Conservation (phyloP, 2,888 invertebrate species). For the Branchinecta sandiegonensis region DNA sequence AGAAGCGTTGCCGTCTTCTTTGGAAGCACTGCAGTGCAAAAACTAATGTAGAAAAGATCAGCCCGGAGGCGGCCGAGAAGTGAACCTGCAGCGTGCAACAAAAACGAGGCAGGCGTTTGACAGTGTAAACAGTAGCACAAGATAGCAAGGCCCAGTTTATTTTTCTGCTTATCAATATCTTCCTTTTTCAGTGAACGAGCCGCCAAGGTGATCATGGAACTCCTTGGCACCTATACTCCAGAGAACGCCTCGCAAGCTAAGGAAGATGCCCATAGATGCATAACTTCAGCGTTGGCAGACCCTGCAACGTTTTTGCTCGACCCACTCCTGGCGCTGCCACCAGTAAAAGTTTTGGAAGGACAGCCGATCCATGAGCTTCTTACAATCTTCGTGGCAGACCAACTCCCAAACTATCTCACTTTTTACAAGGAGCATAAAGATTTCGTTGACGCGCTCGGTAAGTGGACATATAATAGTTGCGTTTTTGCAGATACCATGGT, state of each 20-base stretch:
- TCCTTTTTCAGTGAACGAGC: slow-evolving; percentile 57
- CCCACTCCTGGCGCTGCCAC: slow-evolving; percentile 79
- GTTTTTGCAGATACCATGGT: too few relatives aligned
- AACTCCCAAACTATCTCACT: slow-evolving; percentile 72
- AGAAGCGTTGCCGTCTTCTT: too few relatives aligned
- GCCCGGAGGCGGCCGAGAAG: too few relatives aligned
- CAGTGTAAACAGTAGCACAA: too few relatives aligned
- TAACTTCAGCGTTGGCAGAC: slow-evolving; percentile 85
- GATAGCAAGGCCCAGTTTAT: too few relatives aligned
- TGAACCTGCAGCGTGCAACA: too few relatives aligned
- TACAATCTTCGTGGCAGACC: slow-evolving; percentile 87
- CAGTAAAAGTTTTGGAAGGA: slow-evolving; percentile 59
- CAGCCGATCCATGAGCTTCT: slow-evolving; percentile 87
- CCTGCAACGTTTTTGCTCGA: slow-evolving; percentile 90
- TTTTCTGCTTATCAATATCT: neutral
- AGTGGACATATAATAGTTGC: slow-evolving; percentile 23
- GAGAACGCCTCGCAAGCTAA: slow-evolving; percentile 93
- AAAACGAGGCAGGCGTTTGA: too few relatives aligned
- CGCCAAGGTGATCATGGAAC: slow-evolving; percentile 90
- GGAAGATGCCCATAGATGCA: slow-evolving; percentile 92
- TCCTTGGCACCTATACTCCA: slow-evolving; percentile 88
- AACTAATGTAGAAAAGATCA: too few relatives aligned
- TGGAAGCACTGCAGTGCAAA: too few relatives aligned
- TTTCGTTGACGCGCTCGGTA: slow-evolving; percentile 52
- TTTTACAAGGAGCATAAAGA: slow-evolving; percentile 87